Conservation (phyloP, 2,888 invertebrate genomes). For the Pilophorus perplexus region DNA sequence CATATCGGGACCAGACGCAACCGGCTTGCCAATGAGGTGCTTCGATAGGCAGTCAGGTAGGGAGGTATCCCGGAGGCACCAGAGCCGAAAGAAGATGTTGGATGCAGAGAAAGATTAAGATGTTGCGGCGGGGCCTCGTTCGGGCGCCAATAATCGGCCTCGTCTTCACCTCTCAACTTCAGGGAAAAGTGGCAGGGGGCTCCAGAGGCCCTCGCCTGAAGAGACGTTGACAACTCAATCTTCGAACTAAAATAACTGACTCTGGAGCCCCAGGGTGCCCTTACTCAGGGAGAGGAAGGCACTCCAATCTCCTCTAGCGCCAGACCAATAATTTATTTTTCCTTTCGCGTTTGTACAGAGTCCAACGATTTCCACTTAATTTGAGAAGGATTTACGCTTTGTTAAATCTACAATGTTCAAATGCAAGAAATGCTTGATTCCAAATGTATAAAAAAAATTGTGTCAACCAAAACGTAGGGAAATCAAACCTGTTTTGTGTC, state of each 20-base stretch:
- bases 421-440: no score
- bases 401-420: no score
- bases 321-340: not conserved
- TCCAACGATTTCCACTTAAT: no score
- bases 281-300: not conserved
- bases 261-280: not conserved
- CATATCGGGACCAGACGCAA: no score
- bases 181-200: slow-evolving; percentile 17
- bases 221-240: slow-evolving; percentile 20
- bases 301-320: not conserved
- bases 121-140: slow-evolving; percentile 6
- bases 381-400: no score
- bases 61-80: no score
- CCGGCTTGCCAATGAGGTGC: no score
- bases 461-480: no score
- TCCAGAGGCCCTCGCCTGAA: slow-evolving; percentile 7
- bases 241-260: slow-evolving; percentile 19
- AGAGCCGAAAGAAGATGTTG: slow-evolving; percentile 12
- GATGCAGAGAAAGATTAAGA: slow-evolving; percentile 2
- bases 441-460: no score
- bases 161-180: slow-evolving; percentile 14
- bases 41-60: not conserved
- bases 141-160: slow-evolving; percentile 20
- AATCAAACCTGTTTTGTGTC: no score
- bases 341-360: no score